Base-by-base conservation (phyloP, 2,113 vertebrate species). In the Echinops telfairi region DNA sequence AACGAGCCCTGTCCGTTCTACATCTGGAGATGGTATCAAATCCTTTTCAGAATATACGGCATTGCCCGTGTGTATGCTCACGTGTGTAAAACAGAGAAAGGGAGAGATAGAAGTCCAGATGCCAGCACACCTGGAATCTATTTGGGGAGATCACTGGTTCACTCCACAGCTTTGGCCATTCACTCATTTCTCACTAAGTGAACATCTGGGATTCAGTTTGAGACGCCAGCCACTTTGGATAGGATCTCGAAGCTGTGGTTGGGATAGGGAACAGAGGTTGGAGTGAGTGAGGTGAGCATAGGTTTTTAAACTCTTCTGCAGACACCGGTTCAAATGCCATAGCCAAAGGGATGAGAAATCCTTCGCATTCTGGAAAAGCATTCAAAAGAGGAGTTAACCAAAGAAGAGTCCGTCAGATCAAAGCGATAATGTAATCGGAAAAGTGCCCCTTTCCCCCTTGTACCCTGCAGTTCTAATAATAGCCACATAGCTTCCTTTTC, bases 141-240 rank as follows among this genome's bases (percentile, higher is more conserved):
- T 97, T 97, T 97, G 84, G 87, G 88, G 89, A 78, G 95, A 94
- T 93, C 93, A 77, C 81, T 92, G 91, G 86, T 96, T 92, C 94
- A 95, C 85, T 95, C 96, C 93, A 47, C 88, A 88, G 86, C 71
- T 89, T 93, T 90, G 93, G 87, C 68, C 91, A 94, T 88, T 96
- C 96, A 96, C 93, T 97, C 96, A 90, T 95, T 96, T 96, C 89
- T 96, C 8, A 2, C 93, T 96, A 95, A 95, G 86, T 94, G 96
- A 97, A 97, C 96, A 96, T 97, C 95, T 97, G 97, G 96, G 91
- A 95, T 97, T 96, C 92, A 93, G 94, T 96, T 96, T 95, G 96
- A 89, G 82, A 93, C 31, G 38, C 95, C 96, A 96, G 7, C 88
- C 78, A 70, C 78, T 92, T 95, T 95, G 86, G 93, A 96, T 85